A percentile compares a stretch with the other conserved stretches of the same genome.
Conservation (phyloP, 2,888 invertebrate genomes). For the Polydrusus cervinus region DNA sequence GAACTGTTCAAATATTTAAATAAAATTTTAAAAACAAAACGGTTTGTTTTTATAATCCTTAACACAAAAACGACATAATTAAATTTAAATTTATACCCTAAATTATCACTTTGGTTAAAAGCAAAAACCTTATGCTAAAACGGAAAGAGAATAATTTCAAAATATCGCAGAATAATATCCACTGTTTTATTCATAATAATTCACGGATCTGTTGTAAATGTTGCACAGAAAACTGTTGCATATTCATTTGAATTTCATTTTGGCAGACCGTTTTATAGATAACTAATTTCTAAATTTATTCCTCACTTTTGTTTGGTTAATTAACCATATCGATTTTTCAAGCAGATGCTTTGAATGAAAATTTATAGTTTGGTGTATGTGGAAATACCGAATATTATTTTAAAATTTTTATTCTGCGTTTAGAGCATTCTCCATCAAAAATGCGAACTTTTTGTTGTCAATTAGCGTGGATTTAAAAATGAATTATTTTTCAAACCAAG, state of each 20-base stretch:
- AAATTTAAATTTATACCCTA: slow-evolving; percentile 2
- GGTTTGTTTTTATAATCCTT: background rate
- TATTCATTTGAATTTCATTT: slow-evolving; percentile 49
- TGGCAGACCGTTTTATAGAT: slow-evolving; percentile 45
- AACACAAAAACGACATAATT: background rate
- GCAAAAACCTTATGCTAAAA: slow-evolving; percentile 4
- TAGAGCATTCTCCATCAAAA: background rate
- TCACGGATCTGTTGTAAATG: slow-evolving; percentile 39
- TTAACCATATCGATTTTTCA: slow-evolving; percentile 45
- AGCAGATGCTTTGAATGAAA: slow-evolving; percentile 40
- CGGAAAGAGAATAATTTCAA: slow-evolving; percentile 18
- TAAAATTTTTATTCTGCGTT: background rate
- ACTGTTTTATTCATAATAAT: slow-evolving; percentile 43
- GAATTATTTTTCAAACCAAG: background rate
- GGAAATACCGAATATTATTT: background rate
- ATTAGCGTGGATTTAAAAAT: no score
- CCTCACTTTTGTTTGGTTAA: slow-evolving; percentile 47
- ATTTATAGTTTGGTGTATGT: slow-evolving; percentile 45
- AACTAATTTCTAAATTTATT: slow-evolving; percentile 50
- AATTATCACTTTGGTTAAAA: background rate
- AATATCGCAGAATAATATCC: slow-evolving; percentile 25
- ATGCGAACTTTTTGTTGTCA: no score
- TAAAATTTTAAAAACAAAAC: background rate
- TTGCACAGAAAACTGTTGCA: slow-evolving; percentile 40
- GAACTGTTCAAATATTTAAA: no score